phyloP scores from a whole-genome alignment of 2,797 vertebrate species.

The Xenops minutus region DNA sequence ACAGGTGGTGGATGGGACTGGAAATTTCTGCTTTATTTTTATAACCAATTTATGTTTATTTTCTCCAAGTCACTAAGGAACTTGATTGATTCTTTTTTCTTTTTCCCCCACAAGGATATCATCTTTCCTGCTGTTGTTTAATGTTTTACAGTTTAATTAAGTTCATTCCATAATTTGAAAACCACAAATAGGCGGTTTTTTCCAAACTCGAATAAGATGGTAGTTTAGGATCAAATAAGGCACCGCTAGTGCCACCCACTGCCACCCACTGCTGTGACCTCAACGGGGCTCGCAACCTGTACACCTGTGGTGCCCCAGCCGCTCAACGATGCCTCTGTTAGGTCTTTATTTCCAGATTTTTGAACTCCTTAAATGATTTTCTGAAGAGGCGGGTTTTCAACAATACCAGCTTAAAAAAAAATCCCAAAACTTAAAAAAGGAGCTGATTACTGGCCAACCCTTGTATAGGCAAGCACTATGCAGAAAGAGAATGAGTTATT shows the following conservation, averaged over 20 bases:
- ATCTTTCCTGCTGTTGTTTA: constrained; percentile 56
- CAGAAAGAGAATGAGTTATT: neutral
- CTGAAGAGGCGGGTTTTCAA: neutral
- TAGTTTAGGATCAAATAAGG: constrained; percentile 59
- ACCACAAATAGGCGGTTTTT: constrained; percentile 25
- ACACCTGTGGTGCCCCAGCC: constrained; percentile 18
- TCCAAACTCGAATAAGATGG: constrained; percentile 50
- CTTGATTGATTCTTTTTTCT: constrained; percentile 16
- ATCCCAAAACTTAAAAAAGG: neutral
- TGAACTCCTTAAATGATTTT: neutral
- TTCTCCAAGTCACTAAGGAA: constrained; percentile 36
- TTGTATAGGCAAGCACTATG: neutral
- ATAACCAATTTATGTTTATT: constrained; percentile 51
- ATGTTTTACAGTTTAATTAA: constrained; percentile 71
- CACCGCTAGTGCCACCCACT: constrained; percentile 9
- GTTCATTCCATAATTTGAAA: constrained; percentile 59
- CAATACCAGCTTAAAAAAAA: neutral
- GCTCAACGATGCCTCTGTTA: neutral
- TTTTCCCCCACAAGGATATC: neutral
- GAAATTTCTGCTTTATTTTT: constrained; percentile 62
- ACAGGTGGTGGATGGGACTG: constrained; percentile 7
- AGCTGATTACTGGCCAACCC: neutral
- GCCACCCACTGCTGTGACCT: constrained; percentile 21
- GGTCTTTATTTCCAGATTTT: neutral
- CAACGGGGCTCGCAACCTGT: neutral